phyloP scores from a whole-genome alignment of 1,140 invertebrate species.

The Bilobella aurantiaca region DNA sequence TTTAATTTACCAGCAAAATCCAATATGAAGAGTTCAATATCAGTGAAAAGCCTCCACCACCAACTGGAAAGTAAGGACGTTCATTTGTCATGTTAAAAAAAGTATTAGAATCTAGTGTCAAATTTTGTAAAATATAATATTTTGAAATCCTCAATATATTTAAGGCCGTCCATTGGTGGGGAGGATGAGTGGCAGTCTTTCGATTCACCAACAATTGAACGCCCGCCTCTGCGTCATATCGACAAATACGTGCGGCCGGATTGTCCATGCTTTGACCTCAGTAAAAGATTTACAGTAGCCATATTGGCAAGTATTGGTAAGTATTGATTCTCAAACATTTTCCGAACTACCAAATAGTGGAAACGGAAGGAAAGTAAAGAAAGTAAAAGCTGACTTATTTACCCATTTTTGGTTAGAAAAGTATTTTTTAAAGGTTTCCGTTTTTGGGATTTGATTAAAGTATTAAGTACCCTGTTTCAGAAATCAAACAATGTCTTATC shows the following conservation, averaged over 20 bases:
- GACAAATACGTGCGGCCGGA: slow-evolving; percentile 78
- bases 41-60: slow-evolving; percentile 15
- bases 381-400: not conserved
- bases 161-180: slow-evolving; percentile 14
- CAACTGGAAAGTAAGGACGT: slow-evolving; percentile 14
- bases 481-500: no score
- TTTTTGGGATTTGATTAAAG: no score
- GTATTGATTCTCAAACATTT: slow-evolving; percentile 7
- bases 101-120: slow-evolving; percentile 3
- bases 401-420: not conserved
- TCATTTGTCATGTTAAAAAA: no score
- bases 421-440: slow-evolving; percentile 21
- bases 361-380: not conserved
- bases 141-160: slow-evolving; percentile 1
- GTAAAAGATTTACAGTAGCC: slow-evolving; percentile 77
- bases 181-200: slow-evolving; percentile 33
- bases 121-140: not conserved
- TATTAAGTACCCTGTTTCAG: no score
- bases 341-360: not conserved
- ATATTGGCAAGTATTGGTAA: slow-evolving; percentile 67
- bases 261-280: slow-evolving; percentile 63
- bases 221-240: slow-evolving; percentile 71
- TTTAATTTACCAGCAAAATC: slow-evolving; percentile 25
- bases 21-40: slow-evolving; percentile 34
- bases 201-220: slow-evolving; percentile 43